A percentile compares a stretch with the other conserved stretches of the same genome.
Evolutionary conservation across 2,113 vertebrate genomes (phyloP).

Genomic region (Fukomys damarensis): DNA sequence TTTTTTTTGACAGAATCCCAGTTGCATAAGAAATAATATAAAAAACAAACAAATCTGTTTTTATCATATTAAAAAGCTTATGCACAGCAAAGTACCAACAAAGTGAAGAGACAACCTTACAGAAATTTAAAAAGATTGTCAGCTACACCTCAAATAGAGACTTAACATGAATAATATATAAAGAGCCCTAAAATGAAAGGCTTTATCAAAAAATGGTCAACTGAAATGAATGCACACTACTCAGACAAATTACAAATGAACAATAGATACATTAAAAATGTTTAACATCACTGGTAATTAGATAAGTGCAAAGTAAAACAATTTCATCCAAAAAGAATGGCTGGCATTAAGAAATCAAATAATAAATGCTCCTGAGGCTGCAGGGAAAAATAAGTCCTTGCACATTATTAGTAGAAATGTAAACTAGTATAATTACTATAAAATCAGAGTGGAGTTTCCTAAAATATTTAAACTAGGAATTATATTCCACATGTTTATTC

Average conservation of each 20-base stretch:
- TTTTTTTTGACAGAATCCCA: background rate
- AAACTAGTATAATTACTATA: background rate
- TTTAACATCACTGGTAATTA: background rate
- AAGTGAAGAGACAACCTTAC: background rate
- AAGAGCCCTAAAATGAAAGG: background rate
- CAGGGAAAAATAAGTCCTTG: background rate
- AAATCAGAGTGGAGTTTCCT: background rate
- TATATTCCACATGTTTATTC: background rate
- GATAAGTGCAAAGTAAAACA: background rate
- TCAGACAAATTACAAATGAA: background rate
- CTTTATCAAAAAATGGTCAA: background rate
- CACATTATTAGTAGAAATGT: background rate
- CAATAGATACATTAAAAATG: background rate
- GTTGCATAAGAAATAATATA: background rate
- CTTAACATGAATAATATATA: background rate
- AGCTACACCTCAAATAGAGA: background rate
- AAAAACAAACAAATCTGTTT: background rate
- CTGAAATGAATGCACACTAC: background rate
- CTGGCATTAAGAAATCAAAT: background rate
- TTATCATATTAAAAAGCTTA: background rate
- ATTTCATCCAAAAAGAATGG: background rate
- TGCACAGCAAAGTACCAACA: background rate
- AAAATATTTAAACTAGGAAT: background rate
- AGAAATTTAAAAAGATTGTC: background rate
- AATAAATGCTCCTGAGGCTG: background rate